Base-by-base conservation (phyloP, 2,797 vertebrate species). In the Crotalus adamanteus region DNA sequence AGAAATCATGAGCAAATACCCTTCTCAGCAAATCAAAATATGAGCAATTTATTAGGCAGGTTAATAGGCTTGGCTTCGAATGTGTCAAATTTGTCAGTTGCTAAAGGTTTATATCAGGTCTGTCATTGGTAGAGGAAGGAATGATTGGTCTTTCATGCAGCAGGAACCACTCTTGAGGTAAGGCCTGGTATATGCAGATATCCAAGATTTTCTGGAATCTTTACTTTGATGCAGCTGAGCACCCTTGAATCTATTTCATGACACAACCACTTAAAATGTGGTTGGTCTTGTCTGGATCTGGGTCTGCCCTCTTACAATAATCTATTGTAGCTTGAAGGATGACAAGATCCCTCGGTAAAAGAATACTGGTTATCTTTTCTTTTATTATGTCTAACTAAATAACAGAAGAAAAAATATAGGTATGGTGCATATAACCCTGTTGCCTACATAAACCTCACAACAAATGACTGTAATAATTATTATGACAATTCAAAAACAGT, bases 1-100 rank as follows among this genome's bases (percentile, higher is more conserved):
- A 94, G 37, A 95, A 94, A 92, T 92, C 47, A 37, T 26, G 90
- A 93, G 12, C 63, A 94, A 61, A 3, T 89, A 37, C 86, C 88
- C 92, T 94, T 55, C 22, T 61, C 89, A 93, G 86, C 91, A 94
- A 93, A n/a, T n/a, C n/a, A n/a, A n/a, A n/a, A 93, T 91, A 87
- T 57, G 86, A 20, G 83, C 61, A 8, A 92, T 94, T 95, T 94
- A 94, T 94, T 87, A 93, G 95, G 86, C 83, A 91, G 56, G 93
- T 93, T 86, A 95, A 93, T 8, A 93, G 87, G 89, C 57, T 18
- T 51, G 14, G 28, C 26, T 94, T 85, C 87, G 86, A 59, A 94
- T 91, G 63, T 89, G 47, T 63, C 89, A 63, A 60, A 0, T 91
- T 90, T 4, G n/a, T 95, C 42, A 6, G 89, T 90, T 93, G 53